Evolutionary conservation across 2,797 vertebrate species (phyloP), one percentile per base, ranked within the genome.

Genomic region (Heliangelus exortis): DNA sequence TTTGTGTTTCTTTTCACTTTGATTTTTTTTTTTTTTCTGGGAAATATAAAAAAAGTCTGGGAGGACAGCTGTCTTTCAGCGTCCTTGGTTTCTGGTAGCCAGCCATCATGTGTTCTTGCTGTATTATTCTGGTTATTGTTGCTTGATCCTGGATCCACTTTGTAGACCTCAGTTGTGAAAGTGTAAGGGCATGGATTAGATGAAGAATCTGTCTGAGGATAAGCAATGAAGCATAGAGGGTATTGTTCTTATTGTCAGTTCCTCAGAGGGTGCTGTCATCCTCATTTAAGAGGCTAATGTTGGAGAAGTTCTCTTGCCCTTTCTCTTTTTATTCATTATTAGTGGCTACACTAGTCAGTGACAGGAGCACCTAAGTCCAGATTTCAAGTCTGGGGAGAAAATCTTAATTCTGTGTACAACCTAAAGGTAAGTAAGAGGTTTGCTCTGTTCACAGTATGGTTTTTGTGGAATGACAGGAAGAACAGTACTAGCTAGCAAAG

Each of bases 1-100:
- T 85, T 90, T n/a, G 50, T 33, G 17, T 76, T 89, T 63, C 17
- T 15, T 91, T 91, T 92, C 59, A 71, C 73, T 92, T 85, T 12
- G 55, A 50, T 41, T 41, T 41, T 41, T 39, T 39, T n/a, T 36
- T 39, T 41, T 41, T 41, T 41, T 41, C 39, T 14, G 39, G 13
- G 39, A 41, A 41, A 41, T 41, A 41, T 14, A 41, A 41, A 41
- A 41, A 41, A 41, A 41, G 39, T 73, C 6, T 17, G 31, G 33
- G 71, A 84, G 88, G 75, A 80, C 31, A 68, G 26, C 87, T 89
- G 54, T 89, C 75, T 54, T 95, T 89, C 45, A 34, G 6, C 75
- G 54, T 84, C 73, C 73, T 87, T 82, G 33, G 6, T 66, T 87
- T 73, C 63, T 31, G 6, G 39, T 83, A 39, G 65, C 25, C 26